Percentiles rank a stretch among this genome's conserved stretches.
These are phyloP conservation scores for Picus viridis DNA, from an alignment of 2,797 vertebrate genomes.

Conservation along the genomic window DNA sequence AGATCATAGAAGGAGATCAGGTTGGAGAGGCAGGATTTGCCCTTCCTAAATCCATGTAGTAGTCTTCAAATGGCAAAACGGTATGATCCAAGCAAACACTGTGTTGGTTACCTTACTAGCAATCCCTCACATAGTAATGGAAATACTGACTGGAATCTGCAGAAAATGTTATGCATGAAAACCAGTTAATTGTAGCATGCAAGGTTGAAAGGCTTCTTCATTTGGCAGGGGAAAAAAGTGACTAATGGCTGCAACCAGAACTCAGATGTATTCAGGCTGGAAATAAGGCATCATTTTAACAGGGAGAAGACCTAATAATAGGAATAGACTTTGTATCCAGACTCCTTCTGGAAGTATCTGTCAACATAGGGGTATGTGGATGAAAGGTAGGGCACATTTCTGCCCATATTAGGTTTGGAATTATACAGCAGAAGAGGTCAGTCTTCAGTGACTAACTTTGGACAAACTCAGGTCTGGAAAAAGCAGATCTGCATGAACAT, in stretches of 20 bases:
- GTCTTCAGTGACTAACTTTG: not conserved
- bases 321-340: not conserved
- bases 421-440: not conserved
- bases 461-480: not conserved
- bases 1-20: no score
- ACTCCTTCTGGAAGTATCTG: not conserved
- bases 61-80: not conserved
- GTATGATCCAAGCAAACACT: not conserved
- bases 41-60: not conserved
- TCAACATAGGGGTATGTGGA: not conserved
- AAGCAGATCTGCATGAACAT: not conserved
- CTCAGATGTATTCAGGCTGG: not conserved
- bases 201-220: not conserved
- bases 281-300: not conserved
- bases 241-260: constrained; percentile 3
- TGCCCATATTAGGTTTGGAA: not conserved
- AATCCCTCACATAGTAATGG: not conserved
- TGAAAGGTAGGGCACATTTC: not conserved
- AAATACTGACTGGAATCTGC: constrained; percentile 27
- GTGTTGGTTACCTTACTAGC: not conserved
- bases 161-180: not conserved
- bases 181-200: not conserved
- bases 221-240: not conserved
- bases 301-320: not conserved
- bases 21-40: no score